phyloP scores from a whole-genome alignment of 1,140 invertebrate genomes.

The Euglossa dilemma region DNA sequence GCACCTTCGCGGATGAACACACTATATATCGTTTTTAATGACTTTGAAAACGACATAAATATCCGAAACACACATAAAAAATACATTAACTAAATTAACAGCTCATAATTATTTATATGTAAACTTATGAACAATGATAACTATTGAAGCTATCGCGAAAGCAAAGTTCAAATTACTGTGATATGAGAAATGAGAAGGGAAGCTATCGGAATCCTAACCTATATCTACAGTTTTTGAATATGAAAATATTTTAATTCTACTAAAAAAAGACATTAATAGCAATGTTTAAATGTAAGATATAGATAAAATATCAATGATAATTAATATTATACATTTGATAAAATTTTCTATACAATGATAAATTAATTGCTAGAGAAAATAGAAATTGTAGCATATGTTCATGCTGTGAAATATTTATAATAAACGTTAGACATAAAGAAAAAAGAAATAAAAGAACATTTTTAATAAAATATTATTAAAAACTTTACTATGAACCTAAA shows the following conservation, averaged over 20 bases:
- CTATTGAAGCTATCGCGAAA: constrained; percentile 27
- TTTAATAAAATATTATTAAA: not conserved
- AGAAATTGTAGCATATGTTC: too few species aligned
- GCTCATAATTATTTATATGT: constrained; percentile 3
- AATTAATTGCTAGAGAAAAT: too few species aligned
- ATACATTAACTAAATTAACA: not conserved
- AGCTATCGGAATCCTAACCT: constrained; percentile 20
- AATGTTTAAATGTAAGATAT: not conserved
- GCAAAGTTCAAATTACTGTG: constrained; percentile 35
- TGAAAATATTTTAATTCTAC: not conserved
- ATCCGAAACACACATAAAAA: not conserved
- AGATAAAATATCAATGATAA: not conserved
- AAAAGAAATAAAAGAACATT: not conserved
- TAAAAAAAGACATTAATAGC: not conserved
- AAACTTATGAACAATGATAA: not conserved
- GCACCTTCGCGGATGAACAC: not conserved
- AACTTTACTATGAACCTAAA: not conserved
- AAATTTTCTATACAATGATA: not conserved
- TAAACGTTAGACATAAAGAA: not conserved
- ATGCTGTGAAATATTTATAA: too few species aligned
- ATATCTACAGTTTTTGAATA: not conserved
- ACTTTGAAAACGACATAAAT: not conserved
- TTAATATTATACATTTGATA: not conserved
- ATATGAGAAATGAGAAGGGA: not conserved
- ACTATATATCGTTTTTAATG: not conserved